Base-by-base conservation (phyloP, 2,888 invertebrate genomes). In the Norana najaformis region DNA sequence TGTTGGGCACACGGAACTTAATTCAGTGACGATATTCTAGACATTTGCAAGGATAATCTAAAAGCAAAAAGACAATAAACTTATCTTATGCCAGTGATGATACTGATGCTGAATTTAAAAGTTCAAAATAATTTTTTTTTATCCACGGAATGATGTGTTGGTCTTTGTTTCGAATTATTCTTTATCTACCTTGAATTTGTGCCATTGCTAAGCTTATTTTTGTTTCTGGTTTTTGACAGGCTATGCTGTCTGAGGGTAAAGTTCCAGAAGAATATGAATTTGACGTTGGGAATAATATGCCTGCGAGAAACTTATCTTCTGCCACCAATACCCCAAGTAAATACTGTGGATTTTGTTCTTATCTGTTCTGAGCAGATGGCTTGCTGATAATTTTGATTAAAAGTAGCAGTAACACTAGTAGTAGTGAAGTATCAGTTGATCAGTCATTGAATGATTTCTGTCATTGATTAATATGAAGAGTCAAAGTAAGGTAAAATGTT, bases 211-310 rank as follows among this genome's bases (percentile, higher is more conserved):
- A 69, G 69, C 13, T 30, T n/a, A 69, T 69, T n/a, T 69, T 69
- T 30, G 4, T 53, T 69, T n/a, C 69, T 69, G 69, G n/a, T 69
- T 11, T n/a, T 69, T 85, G 2, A 8, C 36, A 85, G 85, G 85
- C 37, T 20, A 85, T 85, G 85, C 18, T 85, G 37, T 36, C 85
- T 23, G 85, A 85, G 85, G 85, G 85, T 14, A 85, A 85, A 14
- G 37, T 18, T 85, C 85, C 85, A 23, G 85, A 85, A 36, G 85
- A 85, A 85, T 85, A 85, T 85, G 85, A 85, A 85, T 85, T 85
- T 85, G 85, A 85, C 16, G 85, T 85, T 35, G 37, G 36, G 37
- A 85, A 35, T 37, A 85, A 85, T n/a, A 1, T 37, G 34, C 85
- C 85, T 85, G 20, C 85, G 23, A 85, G n/a, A 69, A n/a, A n/a